These are phyloP conservation scores for Macrotis lagotis DNA, from an alignment of 2,113 vertebrate species.

Conservation along the genomic window DNA sequence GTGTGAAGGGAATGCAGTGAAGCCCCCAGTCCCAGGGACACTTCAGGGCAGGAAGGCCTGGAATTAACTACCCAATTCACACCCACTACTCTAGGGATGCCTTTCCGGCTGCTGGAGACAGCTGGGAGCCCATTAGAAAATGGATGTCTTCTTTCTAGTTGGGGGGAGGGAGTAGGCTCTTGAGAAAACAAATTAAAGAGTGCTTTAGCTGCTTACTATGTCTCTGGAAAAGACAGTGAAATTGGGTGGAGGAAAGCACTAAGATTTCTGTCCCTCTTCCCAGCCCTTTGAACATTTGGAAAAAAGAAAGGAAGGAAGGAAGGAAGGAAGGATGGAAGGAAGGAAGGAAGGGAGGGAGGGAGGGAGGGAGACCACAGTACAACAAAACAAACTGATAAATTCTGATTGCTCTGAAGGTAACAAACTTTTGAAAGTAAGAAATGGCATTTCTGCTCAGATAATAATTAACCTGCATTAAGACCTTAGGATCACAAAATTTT, in stretches of 20 bases:
- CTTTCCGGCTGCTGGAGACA: conserved; percentile 27
- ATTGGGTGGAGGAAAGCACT: conserved; percentile 22
- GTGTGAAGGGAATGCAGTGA: not conserved
- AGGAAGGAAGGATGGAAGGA: rapidly evolving
- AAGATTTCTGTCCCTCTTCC: conserved; percentile 17
- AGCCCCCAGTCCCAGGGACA: not conserved
- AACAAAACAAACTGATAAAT: not conserved
- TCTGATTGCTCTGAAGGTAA: not conserved
- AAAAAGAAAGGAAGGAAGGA: conserved; percentile 17
- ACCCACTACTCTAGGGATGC: conserved; percentile 25
- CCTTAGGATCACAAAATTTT: not conserved
- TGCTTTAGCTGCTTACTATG: not conserved
- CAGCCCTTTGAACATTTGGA: not conserved
- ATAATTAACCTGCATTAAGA: not conserved
- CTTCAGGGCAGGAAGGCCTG: not conserved
- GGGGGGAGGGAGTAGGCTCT: not conserved
- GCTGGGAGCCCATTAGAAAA: conserved; percentile 41
- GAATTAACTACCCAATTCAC: conserved; percentile 2
- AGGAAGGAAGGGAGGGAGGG: not conserved
- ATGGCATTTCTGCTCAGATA: not conserved
- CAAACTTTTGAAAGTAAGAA: not conserved
- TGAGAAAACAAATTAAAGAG: not conserved
- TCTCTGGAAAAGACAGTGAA: not conserved
- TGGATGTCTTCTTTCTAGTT: not conserved
- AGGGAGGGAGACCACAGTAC: not conserved